Conservation (phyloP, 1,140 invertebrate species). For the Pinna nobilis region DNA sequence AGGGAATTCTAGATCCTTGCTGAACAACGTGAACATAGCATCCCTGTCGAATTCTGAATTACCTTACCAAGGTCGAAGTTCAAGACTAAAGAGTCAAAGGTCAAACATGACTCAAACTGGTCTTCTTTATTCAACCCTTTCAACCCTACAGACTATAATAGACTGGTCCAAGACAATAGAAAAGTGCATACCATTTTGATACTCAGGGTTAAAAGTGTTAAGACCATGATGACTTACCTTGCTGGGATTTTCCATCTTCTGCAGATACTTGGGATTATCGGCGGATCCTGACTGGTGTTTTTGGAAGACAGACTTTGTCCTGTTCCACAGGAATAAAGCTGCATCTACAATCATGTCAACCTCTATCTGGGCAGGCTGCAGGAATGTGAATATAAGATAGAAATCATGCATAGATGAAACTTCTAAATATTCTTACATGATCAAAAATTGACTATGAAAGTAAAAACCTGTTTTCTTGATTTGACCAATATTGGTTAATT, state of each 20-base stretch:
- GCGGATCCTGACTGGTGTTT: conserved; percentile 73
- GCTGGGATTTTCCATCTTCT: conserved; percentile 72
- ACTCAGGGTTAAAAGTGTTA: too few species aligned
- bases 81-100: too few species aligned
- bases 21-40: too few species aligned
- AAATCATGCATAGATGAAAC: neutral
- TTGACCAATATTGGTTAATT: neutral
- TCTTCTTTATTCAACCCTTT: too few species aligned
- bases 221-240: too few species aligned
- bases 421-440: neutral
- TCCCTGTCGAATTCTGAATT: too few species aligned
- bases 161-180: too few species aligned
- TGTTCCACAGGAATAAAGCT: conserved; percentile 71
- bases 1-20: too few species aligned
- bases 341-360: conserved; percentile 73
- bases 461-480: neutral
- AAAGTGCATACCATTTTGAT: too few species aligned
- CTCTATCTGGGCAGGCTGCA: conserved; percentile 64
- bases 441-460: neutral
- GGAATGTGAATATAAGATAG: conserved; percentile 12
- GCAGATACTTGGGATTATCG: conserved; percentile 71
- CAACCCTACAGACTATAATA: too few species aligned
- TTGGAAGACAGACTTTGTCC: conserved; percentile 72
- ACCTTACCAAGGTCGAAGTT: too few species aligned
- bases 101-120: too few species aligned